Base-by-base conservation (phyloP, 2,888 invertebrate species). In the Leptinotarsa juncta region DNA sequence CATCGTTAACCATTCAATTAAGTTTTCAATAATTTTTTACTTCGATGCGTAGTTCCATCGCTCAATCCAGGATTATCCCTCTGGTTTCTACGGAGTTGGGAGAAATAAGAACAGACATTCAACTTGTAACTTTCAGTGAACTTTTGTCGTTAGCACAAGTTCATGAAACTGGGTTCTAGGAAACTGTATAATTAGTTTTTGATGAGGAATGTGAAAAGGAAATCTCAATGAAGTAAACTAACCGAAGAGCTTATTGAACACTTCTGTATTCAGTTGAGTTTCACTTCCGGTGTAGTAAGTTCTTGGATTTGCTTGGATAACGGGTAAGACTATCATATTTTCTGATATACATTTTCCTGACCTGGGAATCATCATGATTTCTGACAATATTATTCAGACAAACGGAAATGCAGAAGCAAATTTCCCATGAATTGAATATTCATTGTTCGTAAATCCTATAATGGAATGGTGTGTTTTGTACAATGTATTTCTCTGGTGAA, bases 401-500 rank as follows among this genome's bases (percentile, higher is more conserved):
- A 42, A 42, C 42, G 62, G n/a, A 62, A 62, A 32, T 26, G 15
- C 3, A 16, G 26, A 32, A 62, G 15, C 5, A 32, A 14, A 57
- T 57, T 20, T 62, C 62, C 62, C 62, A 62, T 18, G n/a, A 62
- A 12, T 62, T 62, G 16, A 7, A 32, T 32, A 26, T 16, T 15
- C 62, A 62, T 12, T 42, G 26, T 32, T 15, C 10, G 62, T 15
- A 42, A 32, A 57, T 12, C 4, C 57, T 15, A 23, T 62, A 42
- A 62, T 7, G 42, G 42, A 62, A 62, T 62, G 4, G 62, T 42
- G 10, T 32, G 7, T 26, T 62, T 16, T 62, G 26, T 51, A 62
- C 42, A n/a, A 62, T n/a, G n/a, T 42, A 62, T 62, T 42, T 62
- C 62, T 32, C 14, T 18, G n/a, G 42, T 62, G 62, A 62, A 42